phyloP scores from a whole-genome alignment of 2,113 vertebrate species.

The Callorhinus ursinus region DNA sequence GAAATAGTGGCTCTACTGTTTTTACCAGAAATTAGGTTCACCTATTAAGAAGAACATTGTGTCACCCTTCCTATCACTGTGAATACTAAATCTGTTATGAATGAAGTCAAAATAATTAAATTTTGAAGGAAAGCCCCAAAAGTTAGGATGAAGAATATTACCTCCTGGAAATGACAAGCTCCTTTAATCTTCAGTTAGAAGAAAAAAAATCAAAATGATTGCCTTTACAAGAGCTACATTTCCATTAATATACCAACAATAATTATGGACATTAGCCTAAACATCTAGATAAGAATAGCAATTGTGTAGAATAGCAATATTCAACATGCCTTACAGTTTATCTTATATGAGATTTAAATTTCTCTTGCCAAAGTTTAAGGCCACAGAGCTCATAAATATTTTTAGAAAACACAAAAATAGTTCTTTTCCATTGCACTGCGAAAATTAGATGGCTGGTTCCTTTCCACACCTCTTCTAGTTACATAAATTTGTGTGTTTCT shows the following conservation, averaged over 20 bases:
- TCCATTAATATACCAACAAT: background rate
- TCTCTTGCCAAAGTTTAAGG: constrained; percentile 32
- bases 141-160: background rate
- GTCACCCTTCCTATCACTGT: background rate
- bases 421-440: background rate
- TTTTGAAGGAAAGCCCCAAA: background rate
- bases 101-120: background rate
- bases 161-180: background rate
- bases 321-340: background rate
- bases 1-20: background rate
- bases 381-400: background rate
- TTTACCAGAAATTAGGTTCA: background rate
- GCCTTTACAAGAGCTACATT: background rate
- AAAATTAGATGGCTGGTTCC: background rate
- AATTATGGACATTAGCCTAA: background rate
- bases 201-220: background rate
- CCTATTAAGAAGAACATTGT: background rate
- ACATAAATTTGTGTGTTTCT: background rate
- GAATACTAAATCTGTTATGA: background rate
- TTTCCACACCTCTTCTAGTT: background rate
- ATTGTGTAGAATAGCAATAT: background rate
- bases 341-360: background rate
- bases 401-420: constrained; percentile 2
- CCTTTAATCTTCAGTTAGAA: background rate
- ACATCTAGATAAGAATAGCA: background rate